These are phyloP conservation scores for Nematostella vectensis DNA, from an alignment of 92 coral and sea anemone genomes.

Conservation along the genomic window DNA sequence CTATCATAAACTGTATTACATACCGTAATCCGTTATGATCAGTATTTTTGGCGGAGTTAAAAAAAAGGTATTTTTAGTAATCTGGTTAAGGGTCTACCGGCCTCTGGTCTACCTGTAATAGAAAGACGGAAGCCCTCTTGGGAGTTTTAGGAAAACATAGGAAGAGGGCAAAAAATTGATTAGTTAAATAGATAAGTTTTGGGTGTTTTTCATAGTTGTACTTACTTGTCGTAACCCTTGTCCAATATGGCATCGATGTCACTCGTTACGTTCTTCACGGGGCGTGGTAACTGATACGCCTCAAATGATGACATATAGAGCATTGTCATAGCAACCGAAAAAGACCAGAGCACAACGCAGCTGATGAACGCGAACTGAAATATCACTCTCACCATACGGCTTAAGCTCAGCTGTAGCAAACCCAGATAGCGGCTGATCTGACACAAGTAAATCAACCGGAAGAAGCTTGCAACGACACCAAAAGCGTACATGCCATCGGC, in stretches of 20 bases:
- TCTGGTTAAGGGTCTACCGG: no score
- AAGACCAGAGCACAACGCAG: slow-evolving; percentile 77
- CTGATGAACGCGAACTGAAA: slow-evolving; percentile 98
- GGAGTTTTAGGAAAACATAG: no score
- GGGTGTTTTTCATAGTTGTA: no score
- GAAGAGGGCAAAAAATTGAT: no score
- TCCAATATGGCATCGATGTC: slow-evolving; percentile 25
- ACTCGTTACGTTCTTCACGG: slow-evolving; percentile 7
- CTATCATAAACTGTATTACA: no score
- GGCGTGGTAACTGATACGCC: slow-evolving; percentile 53
- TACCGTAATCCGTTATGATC: no score
- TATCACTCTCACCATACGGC: slow-evolving; percentile 96
- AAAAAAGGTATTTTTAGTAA: no score
- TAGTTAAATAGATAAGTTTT: no score
- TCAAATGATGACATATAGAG: slow-evolving; percentile 72
- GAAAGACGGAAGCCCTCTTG: no score
- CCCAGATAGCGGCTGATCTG: slow-evolving; percentile 96
- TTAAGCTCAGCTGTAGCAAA: slow-evolving; percentile 82
- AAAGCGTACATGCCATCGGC: slow-evolving; percentile 94
- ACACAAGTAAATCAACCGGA: slow-evolving; percentile 86
- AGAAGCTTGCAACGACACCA: slow-evolving; percentile 91
- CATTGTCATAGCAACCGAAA: slow-evolving; percentile 96
- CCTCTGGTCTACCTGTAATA: no score
- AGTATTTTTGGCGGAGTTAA: no score
- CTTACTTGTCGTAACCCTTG: slow-evolving; percentile 54